Evolutionary conservation across 2,113 vertebrate species (phyloP).

Genomic region (Sisor rabdophorus): DNA sequence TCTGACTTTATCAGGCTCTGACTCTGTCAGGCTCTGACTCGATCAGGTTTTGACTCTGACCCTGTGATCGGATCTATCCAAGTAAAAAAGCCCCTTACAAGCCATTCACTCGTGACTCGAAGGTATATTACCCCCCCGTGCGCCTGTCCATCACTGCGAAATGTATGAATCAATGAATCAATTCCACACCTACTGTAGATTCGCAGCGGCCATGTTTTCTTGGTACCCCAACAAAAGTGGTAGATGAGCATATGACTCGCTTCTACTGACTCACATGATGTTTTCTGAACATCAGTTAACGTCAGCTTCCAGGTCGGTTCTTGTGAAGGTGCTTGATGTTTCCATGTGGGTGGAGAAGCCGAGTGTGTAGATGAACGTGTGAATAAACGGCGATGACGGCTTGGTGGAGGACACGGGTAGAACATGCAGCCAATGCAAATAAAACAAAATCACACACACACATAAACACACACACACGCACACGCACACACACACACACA

Average conservation of each 20-base stretch:
- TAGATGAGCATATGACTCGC: background rate
- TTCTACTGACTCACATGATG: background rate
- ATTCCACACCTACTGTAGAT: background rate
- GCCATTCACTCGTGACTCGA: no score
- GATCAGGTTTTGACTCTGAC: no score
- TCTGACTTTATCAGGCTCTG: no score
- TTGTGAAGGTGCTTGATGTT: background rate
- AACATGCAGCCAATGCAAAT: slow-evolving; percentile 18
- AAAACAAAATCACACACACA: background rate
- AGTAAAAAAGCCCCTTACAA: no score
- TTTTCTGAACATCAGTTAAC: background rate
- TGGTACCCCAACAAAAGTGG: background rate
- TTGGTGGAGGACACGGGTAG: background rate
- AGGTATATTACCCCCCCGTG: no score
- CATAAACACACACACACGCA: slow-evolving; percentile 1
- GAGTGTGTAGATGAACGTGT: background rate
- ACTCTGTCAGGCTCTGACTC: no score
- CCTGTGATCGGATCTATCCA: no score
- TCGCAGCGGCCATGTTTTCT: no score
- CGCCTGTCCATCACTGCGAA: background rate
- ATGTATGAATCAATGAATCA: background rate
- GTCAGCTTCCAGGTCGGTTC: background rate
- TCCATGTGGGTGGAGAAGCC: background rate
- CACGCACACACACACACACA: background rate
- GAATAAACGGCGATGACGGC: background rate